phyloP scores from a whole-genome alignment of 1,140 invertebrate genomes.

The Nilaparvata lugens region DNA sequence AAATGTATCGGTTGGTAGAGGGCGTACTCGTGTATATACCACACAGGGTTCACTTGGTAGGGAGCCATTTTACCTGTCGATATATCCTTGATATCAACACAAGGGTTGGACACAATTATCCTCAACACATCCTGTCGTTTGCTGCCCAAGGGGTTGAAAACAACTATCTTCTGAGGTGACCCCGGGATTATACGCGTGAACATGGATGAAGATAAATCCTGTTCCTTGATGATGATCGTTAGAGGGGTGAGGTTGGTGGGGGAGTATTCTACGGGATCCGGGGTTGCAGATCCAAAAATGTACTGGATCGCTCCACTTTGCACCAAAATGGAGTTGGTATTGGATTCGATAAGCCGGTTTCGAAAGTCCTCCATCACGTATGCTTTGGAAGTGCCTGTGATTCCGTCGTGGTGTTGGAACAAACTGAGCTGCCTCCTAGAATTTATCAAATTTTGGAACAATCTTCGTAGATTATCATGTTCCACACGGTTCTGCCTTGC shows the following conservation, averaged over 20 bases:
- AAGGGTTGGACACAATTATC: constrained; percentile 55
- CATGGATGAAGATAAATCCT: constrained; percentile 62
- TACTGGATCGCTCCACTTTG: constrained; percentile 65
- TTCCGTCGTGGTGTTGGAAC: constrained; percentile 95
- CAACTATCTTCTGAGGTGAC: constrained; percentile 50
- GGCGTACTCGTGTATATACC: constrained; percentile 39
- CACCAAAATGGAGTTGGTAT: constrained; percentile 64
- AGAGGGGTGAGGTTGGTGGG: constrained; percentile 46
- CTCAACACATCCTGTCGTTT: constrained; percentile 65
- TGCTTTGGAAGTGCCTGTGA: constrained; percentile 88
- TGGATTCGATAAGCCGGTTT: constrained; percentile 68
- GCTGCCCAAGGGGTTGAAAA: constrained; percentile 75
- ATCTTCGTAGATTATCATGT: constrained; percentile 56
- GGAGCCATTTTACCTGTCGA: constrained; percentile 43
- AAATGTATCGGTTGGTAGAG: background rate
- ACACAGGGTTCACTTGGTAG: constrained; percentile 74
- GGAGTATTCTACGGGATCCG: constrained; percentile 9
- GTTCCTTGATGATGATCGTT: constrained; percentile 74
- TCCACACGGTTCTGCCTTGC: constrained; percentile 52
- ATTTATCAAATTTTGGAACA: constrained; percentile 69
- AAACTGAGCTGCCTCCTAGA: constrained; percentile 70
- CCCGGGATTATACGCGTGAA: constrained; percentile 43
- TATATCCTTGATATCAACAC: constrained; percentile 61
- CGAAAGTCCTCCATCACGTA: constrained; percentile 86
- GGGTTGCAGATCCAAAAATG: constrained; percentile 56